Percentiles rank a stretch among this genome's conserved stretches.
Evolutionary conservation across 2,888 invertebrate genomes (phyloP).

Genomic region (Tyria jacobaeae): DNA sequence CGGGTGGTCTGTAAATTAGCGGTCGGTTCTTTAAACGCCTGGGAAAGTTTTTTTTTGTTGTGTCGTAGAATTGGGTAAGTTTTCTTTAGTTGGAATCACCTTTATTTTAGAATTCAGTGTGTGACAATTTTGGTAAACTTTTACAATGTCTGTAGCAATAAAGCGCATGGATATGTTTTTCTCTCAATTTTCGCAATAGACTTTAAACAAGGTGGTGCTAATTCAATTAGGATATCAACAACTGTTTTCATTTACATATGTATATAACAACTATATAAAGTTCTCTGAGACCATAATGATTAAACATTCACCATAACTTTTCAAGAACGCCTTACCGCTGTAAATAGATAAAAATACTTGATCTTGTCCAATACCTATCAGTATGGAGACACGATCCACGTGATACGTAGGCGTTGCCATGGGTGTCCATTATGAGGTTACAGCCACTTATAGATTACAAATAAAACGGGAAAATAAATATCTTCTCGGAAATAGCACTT

Average conservation of each 20-base stretch:
- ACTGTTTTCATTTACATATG: too few species aligned
- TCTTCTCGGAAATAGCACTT: conserved; percentile 16
- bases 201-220: background rate
- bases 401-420: conserved; percentile 68
- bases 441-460: conserved; percentile 59
- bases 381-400: conserved; percentile 46
- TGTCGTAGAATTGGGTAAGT: background rate
- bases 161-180: too few species aligned
- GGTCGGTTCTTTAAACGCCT: conserved; percentile 16
- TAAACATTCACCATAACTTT: conserved; percentile 26
- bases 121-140: background rate
- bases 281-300: conserved; percentile 1
- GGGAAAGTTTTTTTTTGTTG: conserved; percentile 9
- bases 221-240: background rate
- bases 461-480: conserved; percentile 31
- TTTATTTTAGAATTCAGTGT: background rate
- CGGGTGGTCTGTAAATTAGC: conserved; percentile 27
- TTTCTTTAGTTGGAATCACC: background rate
- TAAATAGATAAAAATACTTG: conserved; percentile 64
- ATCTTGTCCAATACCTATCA: conserved; percentile 40
- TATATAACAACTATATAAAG: background rate
- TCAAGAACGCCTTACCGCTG: conserved; percentile 49
- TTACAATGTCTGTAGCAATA: background rate
- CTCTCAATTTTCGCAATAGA: background rate
- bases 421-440: conserved; percentile 56